Base-by-base conservation (phyloP, 2,888 invertebrate species). In the Anoplius nigerrimus region DNA sequence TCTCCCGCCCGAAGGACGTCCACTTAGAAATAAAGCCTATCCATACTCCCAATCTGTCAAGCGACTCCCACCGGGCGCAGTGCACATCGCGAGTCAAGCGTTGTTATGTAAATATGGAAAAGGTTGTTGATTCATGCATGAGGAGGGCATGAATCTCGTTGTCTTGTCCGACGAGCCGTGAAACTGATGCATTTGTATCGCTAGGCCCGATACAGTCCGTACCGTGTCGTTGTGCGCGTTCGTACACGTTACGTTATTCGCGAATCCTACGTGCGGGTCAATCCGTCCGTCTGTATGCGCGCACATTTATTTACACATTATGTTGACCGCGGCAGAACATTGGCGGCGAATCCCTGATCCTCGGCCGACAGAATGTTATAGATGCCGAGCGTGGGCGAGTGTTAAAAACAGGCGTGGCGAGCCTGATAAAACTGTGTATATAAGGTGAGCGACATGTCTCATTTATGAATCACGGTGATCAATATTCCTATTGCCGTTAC, bases 101-200 rank as follows among this genome's bases (percentile, higher is more conserved):
- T 83, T 83, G 86, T 86, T 87, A 87, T 86, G 86, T 86, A 88
- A 87, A 88, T 88, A 85, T 87, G 83, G 84, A 88, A 87, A 87
- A 86, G 85, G 84, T 82, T 86, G 83, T 86, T 87, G 87, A 87
- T 87, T 87, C 85, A 85, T 86, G 85, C 84, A 86, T 83, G 86
- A 86, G 84, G 80, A 78, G 77, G 75, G 81, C 82, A 84, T 85
- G 86, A 87, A 87, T 81, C 81, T 82, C 82, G 84, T 83, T 84
- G 84, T 86, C 85, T 86, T 86, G 87, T 86, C 84, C 84, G 81
- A 81, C 84, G 86, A 87, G 86, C 87, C 86, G 86, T 86, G 86
- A 88, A 88, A 87, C 87, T 87, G 86, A 88, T 87, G 85, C 87
- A 88, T 87, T 86, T 84, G 83, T 84, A 85, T 85, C 84, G 81